Evolutionary conservation across 37 sponge, comb jelly and placozoan genomes (phyloP).

Genomic region (Spongilla lacustris): DNA sequence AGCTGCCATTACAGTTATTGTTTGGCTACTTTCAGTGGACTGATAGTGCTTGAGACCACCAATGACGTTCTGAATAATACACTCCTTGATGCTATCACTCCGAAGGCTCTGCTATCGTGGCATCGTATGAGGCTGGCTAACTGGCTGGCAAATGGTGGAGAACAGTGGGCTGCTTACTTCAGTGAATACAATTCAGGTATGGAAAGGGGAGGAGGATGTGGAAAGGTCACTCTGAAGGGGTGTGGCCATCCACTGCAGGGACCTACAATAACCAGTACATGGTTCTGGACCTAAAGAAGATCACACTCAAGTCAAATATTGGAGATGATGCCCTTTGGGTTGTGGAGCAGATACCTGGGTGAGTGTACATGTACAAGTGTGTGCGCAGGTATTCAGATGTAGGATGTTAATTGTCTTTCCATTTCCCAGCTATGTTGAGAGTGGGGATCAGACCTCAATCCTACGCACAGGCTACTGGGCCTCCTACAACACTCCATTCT

Average conservation of each 20-base stretch:
- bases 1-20: too few species aligned
- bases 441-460: slow-evolving; percentile 61
- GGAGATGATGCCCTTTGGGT: slow-evolving; percentile 67
- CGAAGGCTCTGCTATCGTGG: slow-evolving; percentile 63
- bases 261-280: slow-evolving; percentile 85
- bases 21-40: slow-evolving; percentile 35
- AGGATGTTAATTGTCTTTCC: background rate
- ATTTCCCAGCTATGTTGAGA: slow-evolving; percentile 30
- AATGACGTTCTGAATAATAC: slow-evolving; percentile 44
- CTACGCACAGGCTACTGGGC: slow-evolving; percentile 73
- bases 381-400: background rate
- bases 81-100: slow-evolving; percentile 34
- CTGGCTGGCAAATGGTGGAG: slow-evolving; percentile 53
- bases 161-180: slow-evolving; percentile 51
- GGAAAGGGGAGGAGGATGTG: background rate
- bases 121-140: slow-evolving; percentile 71
- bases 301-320: slow-evolving; percentile 33
- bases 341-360: slow-evolving; percentile 82
- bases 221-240: background rate
- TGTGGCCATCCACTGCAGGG: slow-evolving; percentile 27
- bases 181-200: slow-evolving; percentile 69
- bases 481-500: slow-evolving; percentile 81
- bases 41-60: slow-evolving; percentile 74
- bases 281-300: slow-evolving; percentile 69
- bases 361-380: background rate